A percentile compares a stretch with the other conserved stretches of the same genome.
Conservation (phyloP, 1,140 invertebrate genomes). For the Drosophila lacertosa region DNA sequence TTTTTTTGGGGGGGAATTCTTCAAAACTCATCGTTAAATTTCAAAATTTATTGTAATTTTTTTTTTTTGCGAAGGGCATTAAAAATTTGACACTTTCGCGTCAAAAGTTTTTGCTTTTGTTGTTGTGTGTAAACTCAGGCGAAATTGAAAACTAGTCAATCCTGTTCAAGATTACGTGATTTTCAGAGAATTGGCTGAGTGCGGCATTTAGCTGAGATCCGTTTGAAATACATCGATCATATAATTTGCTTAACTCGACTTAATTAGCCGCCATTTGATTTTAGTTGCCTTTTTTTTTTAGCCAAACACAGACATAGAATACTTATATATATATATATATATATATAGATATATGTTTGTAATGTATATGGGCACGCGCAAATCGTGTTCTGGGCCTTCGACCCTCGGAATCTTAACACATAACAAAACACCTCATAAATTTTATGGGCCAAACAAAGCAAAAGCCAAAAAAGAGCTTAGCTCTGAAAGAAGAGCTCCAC, state of each 20-base stretch:
- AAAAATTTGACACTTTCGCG: conserved; percentile 74
- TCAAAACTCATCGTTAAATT: conserved; percentile 44
- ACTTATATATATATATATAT: conserved; percentile 2
- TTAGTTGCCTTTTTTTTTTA: conserved; percentile 33
- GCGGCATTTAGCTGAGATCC: conserved; percentile 28
- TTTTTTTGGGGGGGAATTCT: too few relatives aligned
- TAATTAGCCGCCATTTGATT: conserved; percentile 61
- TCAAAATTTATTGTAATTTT: conserved; percentile 61
- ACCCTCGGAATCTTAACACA: conserved; percentile 54
- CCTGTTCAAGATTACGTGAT: conserved; percentile 65
- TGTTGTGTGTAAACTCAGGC: conserved; percentile 31
- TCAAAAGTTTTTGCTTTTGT: conserved; percentile 32
- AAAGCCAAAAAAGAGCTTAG: conserved; percentile 28
- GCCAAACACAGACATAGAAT: conserved; percentile 5
- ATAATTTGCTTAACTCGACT: conserved; percentile 65
- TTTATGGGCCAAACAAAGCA: conserved; percentile 55
- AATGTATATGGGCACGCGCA: conserved; percentile 52
- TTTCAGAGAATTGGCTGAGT: conserved; percentile 47
- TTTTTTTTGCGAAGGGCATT: conserved; percentile 69
- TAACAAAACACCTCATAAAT: conserved; percentile 80
- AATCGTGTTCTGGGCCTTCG: conserved; percentile 15
- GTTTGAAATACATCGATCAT: conserved; percentile 66
- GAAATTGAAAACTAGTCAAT: conserved; percentile 68
- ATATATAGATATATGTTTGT: too few relatives aligned
- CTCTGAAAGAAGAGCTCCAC: conserved; percentile 41